Evolutionary conservation across 2,113 vertebrate species (phyloP).

Genomic region (Lasiurus borealis): DNA sequence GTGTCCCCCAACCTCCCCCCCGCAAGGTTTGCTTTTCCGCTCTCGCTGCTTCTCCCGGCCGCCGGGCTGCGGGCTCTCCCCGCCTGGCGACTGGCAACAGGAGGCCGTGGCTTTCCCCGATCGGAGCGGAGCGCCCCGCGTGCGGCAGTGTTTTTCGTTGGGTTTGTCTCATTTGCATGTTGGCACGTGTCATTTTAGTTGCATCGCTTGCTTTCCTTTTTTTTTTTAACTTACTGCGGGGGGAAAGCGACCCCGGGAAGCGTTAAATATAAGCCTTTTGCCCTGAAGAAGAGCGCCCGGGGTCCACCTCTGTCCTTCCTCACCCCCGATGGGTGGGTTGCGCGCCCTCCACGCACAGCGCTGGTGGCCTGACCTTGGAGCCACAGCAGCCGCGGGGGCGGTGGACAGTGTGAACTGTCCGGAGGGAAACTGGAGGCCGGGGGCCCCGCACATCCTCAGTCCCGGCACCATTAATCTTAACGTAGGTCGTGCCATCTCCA

Average conservation of each 20-base stretch:
- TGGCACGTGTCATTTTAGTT: slow-evolving; percentile 60
- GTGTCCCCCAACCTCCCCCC: too few species aligned
- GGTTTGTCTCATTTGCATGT: slow-evolving; percentile 60
- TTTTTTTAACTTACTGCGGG: background rate
- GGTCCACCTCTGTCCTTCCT: background rate
- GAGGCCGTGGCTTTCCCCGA: slow-evolving; percentile 55
- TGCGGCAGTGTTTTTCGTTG: background rate
- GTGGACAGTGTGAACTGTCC: background rate
- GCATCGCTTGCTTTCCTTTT: slow-evolving; percentile 30
- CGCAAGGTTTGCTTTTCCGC: background rate
- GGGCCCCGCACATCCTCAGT: background rate
- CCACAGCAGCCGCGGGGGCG: background rate
- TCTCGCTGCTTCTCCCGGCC: background rate
- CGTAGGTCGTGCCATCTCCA: background rate
- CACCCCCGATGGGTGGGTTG: background rate
- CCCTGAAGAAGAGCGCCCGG: background rate
- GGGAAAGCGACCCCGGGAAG: slow-evolving; percentile 22
- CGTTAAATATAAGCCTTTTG: background rate
- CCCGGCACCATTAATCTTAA: slow-evolving; percentile 11
- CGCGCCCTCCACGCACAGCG: background rate
- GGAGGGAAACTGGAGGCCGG: background rate
- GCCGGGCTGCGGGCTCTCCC: background rate
- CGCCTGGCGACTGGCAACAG: slow-evolving; percentile 54
- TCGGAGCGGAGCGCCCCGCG: slow-evolving; percentile 20
- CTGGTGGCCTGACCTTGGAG: slow-evolving; percentile 59